Conservation (phyloP, 2,797 vertebrate genomes). For the Nothura maculosa region DNA sequence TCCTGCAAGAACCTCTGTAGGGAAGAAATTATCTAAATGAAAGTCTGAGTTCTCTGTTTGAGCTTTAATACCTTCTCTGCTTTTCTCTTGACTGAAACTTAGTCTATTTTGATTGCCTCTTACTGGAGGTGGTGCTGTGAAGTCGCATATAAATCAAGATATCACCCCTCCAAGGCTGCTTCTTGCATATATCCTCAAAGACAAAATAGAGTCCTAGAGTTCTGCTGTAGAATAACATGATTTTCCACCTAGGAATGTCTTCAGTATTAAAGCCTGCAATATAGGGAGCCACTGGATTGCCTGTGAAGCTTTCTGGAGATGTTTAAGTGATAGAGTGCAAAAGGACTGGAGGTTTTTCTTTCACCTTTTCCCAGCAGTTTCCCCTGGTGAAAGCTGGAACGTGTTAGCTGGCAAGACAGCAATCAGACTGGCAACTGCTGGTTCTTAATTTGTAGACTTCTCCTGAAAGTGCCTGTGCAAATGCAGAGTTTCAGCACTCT, state of each 20-base stretch:
- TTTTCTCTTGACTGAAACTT: not conserved
- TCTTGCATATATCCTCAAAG: not conserved
- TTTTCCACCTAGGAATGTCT: not conserved
- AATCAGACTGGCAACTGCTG: not conserved
- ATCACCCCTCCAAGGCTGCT: not conserved
- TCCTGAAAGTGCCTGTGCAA: not conserved
- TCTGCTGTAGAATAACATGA: not conserved
- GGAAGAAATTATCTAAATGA: not conserved
- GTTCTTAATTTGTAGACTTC: not conserved
- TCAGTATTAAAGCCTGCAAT: not conserved
- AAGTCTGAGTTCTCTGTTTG: not conserved
- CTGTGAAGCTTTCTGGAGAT: not conserved
- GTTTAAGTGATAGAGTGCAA: not conserved
- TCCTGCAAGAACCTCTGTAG: not conserved
- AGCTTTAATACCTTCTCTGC: not conserved
- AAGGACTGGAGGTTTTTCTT: not conserved
- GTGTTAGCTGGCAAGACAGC: not conserved
- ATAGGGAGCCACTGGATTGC: constrained; percentile 10
- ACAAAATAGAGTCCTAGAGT: not conserved
- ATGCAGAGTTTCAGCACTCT: not conserved
- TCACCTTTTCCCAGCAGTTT: not conserved
- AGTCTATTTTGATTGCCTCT: not conserved
- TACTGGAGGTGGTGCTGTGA: not conserved
- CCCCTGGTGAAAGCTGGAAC: not conserved
- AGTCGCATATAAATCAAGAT: not conserved